phyloP scores from a whole-genome alignment of 2,888 invertebrate genomes.

The Rhingia campestris region DNA sequence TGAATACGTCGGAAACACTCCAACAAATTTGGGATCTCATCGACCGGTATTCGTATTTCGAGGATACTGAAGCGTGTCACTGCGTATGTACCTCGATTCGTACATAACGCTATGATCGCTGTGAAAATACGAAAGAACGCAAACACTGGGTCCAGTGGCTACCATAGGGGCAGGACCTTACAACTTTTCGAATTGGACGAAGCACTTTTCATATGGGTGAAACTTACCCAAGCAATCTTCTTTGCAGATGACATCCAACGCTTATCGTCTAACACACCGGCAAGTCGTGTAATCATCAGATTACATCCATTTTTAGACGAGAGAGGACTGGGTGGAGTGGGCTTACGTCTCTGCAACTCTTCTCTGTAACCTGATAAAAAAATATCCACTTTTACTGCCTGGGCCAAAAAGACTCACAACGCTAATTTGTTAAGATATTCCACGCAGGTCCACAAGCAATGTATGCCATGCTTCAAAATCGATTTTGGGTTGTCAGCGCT shows the following conservation, averaged over 20 bases:
- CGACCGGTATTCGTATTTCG: conserved; percentile 1
- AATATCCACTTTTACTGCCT: conserved; percentile 26
- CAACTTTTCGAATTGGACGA: conserved; percentile 11
- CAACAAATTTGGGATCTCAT: conserved; percentile 10
- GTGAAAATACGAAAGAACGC: not conserved
- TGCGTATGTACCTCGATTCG: conserved; percentile 10
- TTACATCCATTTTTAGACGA: conserved; percentile 50
- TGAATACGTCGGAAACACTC: not conserved
- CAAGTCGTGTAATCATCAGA: conserved; percentile 16
- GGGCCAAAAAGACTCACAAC: not conserved
- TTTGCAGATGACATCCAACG: too few species aligned
- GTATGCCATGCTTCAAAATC: too few species aligned
- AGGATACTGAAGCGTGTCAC: conserved; percentile 20
- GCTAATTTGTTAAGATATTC: conserved; percentile 24
- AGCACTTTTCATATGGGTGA: conserved; percentile 11
- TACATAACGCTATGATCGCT: not conserved
- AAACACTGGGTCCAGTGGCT: not conserved
- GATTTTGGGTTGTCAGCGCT: conserved; percentile 39
- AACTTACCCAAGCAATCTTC: too few species aligned
- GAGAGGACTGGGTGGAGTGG: conserved; percentile 29
- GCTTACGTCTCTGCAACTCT: conserved; percentile 37
- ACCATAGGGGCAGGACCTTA: not conserved
- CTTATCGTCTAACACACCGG: too few species aligned
- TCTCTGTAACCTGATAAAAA: conserved; percentile 20
- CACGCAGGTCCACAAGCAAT: conserved; percentile 48